Evolutionary conservation across 1,140 invertebrate species (phyloP), one percentile per base, ranked within the genome.

Genomic region (Hycleus phaleratus): DNA sequence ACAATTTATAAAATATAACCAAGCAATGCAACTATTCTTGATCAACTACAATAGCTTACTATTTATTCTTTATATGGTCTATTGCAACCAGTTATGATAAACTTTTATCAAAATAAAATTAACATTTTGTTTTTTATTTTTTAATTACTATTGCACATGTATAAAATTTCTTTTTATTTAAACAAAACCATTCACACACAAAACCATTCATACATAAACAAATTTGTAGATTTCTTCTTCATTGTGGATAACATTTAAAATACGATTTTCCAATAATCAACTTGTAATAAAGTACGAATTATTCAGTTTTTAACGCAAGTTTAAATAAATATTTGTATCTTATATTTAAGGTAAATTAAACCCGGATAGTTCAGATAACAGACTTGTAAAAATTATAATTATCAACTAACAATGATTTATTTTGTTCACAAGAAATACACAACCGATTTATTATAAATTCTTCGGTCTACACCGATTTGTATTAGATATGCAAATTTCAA

Each of bases 221-320:
- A 54, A 49, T 40, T 44, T 51, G 18, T 18, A 18, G 18, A 18
- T 18, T 18, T 18, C 1, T 18, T 1, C 18, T 45, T 51, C 25
- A 52, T 46, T 48, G 40, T 40, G 44, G 54, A 50, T 60, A 51
- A 60, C 48, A 60, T 56, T 18, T 51, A 56, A 60, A 55, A 60
- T 59, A 59, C 57, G 52, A 32, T 32, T 32, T 32, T 32, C 4
- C 32, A 32, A 32, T 32, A 5, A 32, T 32, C 7, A 4, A 32
- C 7, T 7, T 4, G 4, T 32, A 32, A 32, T 18, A 18, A 1
- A 18, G 32, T 32, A 32, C 7, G 32, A 32, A 32, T 32, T 32
- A 32, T 7, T 32, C 4, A 32, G 7, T 32, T 7, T 32, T 7
- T 32, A 32, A 32, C 32, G 32, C 7, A 32, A 32, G 4, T 32